Evolutionary conservation across 2,888 invertebrate species (phyloP), one percentile per base, ranked within the genome.

Genomic region (Caenorhabditis parvicauda): DNA sequence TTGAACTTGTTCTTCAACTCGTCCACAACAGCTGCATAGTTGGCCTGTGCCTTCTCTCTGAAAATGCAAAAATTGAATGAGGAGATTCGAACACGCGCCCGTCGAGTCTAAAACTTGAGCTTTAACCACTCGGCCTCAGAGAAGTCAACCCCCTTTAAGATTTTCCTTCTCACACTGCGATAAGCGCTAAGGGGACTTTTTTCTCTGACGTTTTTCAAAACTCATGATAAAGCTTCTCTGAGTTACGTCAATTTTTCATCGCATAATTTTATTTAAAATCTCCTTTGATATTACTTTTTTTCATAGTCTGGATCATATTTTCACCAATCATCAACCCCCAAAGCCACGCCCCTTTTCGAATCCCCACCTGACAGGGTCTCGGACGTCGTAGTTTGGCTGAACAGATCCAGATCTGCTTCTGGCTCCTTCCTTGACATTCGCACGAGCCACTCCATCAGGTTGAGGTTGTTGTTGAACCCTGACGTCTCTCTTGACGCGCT

Each of bases 1-100:
- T 70, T 68, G 72, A 79, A 79, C 64, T 79, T 79, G 59, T 77
- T 67, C 52, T 77, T 72, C 38, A 79, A 50, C 65, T 79, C 79
- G 44, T 78, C 70, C 27, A 79, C 54, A 22, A 79, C 79, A n/a
- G 74, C 75, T 5, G 69, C 72, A 57, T 79, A 79, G 65, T 79
- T 79, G 55, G 74, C 75, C 49, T 75, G 72, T 19, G 77, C 77
- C 38, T 68, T 54, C 56, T 77, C 77, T 44, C 76, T 66, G 50
- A 25, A 62, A n/a, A n/a, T n/a, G n/a, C n/a, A n/a, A n/a, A 52
- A 45, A 19, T 32, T 29, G 14, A 6, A 28, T 5, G n/a, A 7
- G 9, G 22, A 19, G 46, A 28, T 12, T 5, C 5, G 12, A 27
- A 21, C 6, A 6, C 24, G 14, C 21, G 44, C 21, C 12, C 44